Evolutionary conservation across 2,113 vertebrate genomes (phyloP).

Genomic region (Macquaria australasica): DNA sequence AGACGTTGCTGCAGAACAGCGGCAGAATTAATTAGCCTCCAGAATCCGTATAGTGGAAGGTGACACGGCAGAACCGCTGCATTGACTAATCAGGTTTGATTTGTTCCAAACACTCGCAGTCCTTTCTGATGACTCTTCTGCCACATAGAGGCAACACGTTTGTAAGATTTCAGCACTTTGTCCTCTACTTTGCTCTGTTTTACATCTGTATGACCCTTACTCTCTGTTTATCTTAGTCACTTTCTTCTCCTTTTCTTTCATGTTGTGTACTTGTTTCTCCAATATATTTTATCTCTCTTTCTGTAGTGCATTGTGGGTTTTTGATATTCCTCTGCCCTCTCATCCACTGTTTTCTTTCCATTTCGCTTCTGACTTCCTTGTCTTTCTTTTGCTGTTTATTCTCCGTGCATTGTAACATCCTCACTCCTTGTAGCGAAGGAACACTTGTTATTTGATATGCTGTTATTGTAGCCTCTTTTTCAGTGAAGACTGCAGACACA

Average conservation of each 20-base stretch:
- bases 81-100: conserved; percentile 68
- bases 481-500: conserved; percentile 36
- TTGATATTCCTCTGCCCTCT: conserved; percentile 8
- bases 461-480: conserved; percentile 20
- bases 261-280: conserved; percentile 18
- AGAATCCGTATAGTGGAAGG: conserved; percentile 53
- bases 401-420: conserved; percentile 8
- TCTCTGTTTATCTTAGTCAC: neutral
- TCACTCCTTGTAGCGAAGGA: neutral
- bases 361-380: conserved; percentile 11
- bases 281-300: conserved; percentile 1
- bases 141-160: conserved; percentile 24
- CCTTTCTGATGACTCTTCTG: conserved; percentile 39
- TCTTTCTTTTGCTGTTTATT: conserved; percentile 35
- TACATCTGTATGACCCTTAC: neutral
- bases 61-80: conserved; percentile 62
- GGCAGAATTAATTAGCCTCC: conserved; percentile 71
- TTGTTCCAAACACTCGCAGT: conserved; percentile 55
- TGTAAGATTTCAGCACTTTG: conserved; percentile 9
- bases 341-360: conserved; percentile 2
- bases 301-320: conserved; percentile 1
- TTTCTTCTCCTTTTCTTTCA: conserved; percentile 16
- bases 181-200: conserved; percentile 1
- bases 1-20: conserved; percentile 45
- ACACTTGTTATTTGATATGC: conserved; percentile 30